Evolutionary conservation across 2,113 vertebrate genomes (phyloP).

Genomic region (Apodemus sylvaticus): DNA sequence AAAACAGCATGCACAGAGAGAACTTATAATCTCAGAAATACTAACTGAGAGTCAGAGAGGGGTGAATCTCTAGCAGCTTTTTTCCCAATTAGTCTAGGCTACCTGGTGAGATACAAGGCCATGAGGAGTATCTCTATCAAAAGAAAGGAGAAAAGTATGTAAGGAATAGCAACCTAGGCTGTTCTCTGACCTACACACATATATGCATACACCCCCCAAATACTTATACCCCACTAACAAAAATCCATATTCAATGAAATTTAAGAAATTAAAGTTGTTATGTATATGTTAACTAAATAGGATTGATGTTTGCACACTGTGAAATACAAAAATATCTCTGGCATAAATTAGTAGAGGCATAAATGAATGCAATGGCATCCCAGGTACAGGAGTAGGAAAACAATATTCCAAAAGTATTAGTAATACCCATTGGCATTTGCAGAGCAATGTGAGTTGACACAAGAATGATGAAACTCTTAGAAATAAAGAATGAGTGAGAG

Average conservation of each 20-base stretch:
- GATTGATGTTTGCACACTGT: background rate
- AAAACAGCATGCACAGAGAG: background rate
- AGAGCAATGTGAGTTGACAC: background rate
- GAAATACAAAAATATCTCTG: background rate
- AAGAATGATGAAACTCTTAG: background rate
- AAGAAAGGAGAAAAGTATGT: background rate
- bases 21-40: background rate
- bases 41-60: background rate
- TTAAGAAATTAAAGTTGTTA: slow-evolving; percentile 7
- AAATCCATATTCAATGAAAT: background rate
- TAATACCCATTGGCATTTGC: background rate
- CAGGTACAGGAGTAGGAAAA: background rate
- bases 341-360: background rate
- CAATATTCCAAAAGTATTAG: background rate
- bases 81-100: background rate
- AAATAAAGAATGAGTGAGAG: background rate
- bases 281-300: background rate
- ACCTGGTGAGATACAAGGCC: background rate
- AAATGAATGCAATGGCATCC: background rate
- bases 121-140: background rate
- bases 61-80: background rate
- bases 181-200: background rate
- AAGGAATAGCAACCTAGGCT: background rate
- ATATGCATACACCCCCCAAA: background rate
- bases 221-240: background rate